These are phyloP conservation scores for Pelobates cultripes DNA, from an alignment of 2,797 vertebrate genomes.

Conservation along the genomic window DNA sequence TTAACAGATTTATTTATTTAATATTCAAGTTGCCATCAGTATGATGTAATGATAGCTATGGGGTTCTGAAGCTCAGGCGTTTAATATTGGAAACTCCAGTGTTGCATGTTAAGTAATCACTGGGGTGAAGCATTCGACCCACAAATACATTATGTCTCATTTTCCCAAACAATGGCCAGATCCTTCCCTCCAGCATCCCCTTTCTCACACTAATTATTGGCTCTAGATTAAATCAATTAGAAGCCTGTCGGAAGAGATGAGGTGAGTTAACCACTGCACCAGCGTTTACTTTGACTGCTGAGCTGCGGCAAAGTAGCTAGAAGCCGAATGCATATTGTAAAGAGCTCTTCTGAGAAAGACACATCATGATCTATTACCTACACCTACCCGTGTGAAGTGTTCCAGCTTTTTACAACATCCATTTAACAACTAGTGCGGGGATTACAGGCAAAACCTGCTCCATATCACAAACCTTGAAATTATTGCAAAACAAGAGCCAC, in stretches of 20 bases:
- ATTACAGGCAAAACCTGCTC: too few species aligned
- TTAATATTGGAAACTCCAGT: not conserved
- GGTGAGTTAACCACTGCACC: not conserved
- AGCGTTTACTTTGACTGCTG: constrained; percentile 2
- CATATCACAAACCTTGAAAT: not conserved
- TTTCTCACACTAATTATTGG: constrained; percentile 11
- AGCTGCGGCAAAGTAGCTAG: not conserved
- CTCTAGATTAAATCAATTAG: constrained; percentile 25
- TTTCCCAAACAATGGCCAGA: constrained; percentile 10
- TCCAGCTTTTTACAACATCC: not conserved
- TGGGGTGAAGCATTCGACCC: not conserved
- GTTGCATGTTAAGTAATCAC: not conserved
- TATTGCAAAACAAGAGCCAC: not conserved
- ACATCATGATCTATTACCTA: not conserved
- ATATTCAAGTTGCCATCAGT: not conserved
- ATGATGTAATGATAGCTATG: not conserved
- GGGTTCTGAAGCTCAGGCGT: not conserved
- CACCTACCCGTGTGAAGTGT: not conserved
- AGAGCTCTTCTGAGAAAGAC: constrained; percentile 12
- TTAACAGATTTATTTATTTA: not conserved
- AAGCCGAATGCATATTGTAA: not conserved
- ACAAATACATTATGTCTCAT: constrained; percentile 21
- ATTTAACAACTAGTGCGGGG: not conserved
- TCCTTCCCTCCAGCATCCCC: not conserved
- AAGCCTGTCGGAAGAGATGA: not conserved